Evolutionary conservation across 2,888 invertebrate species (phyloP).

Genomic region (Trisateles emortualis): DNA sequence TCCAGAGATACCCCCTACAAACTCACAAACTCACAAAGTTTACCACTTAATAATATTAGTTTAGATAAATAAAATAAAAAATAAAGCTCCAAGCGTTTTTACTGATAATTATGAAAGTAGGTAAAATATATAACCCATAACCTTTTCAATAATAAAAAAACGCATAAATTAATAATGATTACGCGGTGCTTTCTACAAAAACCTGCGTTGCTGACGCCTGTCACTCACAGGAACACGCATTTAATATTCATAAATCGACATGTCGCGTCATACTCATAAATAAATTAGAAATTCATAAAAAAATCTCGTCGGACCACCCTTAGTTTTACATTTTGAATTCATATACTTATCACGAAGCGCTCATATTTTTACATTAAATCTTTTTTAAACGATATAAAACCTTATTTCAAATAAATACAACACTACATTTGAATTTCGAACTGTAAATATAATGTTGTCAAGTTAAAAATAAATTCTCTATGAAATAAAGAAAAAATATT

Average conservation of each 20-base stretch:
- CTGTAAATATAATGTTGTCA: constrained; percentile 11
- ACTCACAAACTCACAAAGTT: too few relatives aligned
- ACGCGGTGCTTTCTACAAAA: constrained; percentile 37
- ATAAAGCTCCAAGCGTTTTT: too few relatives aligned
- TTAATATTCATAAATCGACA: constrained; percentile 78
- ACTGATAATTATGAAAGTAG: too few relatives aligned
- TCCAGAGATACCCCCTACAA: too few relatives aligned
- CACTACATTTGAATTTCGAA: constrained; percentile 11
- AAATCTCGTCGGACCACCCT: constrained; percentile 68
- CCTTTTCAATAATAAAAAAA: constrained; percentile 4
- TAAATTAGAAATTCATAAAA: constrained; percentile 74
- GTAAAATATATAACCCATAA: too few relatives aligned
- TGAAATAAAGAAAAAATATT: constrained; percentile 18
- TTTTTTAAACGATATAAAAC: constrained; percentile 19
- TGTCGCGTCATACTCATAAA: constrained; percentile 73
- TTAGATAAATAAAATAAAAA: too few relatives aligned
- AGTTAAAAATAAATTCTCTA: constrained; percentile 33
- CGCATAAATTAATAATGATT: constrained; percentile 32
- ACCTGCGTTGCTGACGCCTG: constrained; percentile 47
- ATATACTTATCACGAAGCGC: constrained; percentile 61
- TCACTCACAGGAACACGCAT: constrained; percentile 50
- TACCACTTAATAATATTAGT: too few relatives aligned
- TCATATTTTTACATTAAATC: constrained; percentile 28
- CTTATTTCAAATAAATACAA: constrained; percentile 26
- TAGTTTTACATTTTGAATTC: constrained; percentile 55